These are phyloP conservation scores for Euphydryas editha DNA, from an alignment of 2,888 invertebrate genomes.

Conservation along the genomic window DNA sequence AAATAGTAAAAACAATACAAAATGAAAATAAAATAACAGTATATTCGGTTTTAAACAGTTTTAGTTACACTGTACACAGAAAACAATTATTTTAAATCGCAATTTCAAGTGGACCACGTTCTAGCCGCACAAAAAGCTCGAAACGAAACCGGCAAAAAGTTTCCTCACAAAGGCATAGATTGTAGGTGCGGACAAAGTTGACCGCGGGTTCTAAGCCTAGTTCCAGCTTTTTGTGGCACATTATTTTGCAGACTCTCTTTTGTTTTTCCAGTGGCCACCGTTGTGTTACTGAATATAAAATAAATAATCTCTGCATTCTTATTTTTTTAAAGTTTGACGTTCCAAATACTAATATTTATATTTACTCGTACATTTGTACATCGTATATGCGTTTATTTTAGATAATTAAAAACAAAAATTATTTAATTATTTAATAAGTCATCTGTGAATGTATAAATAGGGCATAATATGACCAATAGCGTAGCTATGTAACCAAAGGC, in stretches of 20 bases:
- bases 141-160: constrained; percentile 42
- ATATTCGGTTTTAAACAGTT: constrained; percentile 12
- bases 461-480: too few relatives aligned
- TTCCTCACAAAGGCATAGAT: constrained; percentile 36
- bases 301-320: background rate
- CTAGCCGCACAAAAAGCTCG: constrained; percentile 34
- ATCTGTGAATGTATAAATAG: too few relatives aligned
- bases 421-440: too few relatives aligned
- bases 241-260: constrained; percentile 26
- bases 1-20: background rate
- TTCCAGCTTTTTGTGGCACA: constrained; percentile 36
- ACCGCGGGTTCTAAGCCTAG: constrained; percentile 38
- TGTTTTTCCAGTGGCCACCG: constrained; percentile 23
- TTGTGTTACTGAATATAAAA: constrained; percentile 6
- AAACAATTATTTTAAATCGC: constrained; percentile 41
- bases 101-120: constrained; percentile 39
- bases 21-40: background rate
- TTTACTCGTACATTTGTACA: too few relatives aligned
- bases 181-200: constrained; percentile 39
- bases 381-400: too few relatives aligned
- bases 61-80: constrained; percentile 19
- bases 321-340: background rate
- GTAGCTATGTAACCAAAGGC: too few relatives aligned
- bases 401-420: too few relatives aligned
- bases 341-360: background rate